Evolutionary conservation across 2,888 invertebrate species (phyloP).

Genomic region (Stenodera caucasica): DNA sequence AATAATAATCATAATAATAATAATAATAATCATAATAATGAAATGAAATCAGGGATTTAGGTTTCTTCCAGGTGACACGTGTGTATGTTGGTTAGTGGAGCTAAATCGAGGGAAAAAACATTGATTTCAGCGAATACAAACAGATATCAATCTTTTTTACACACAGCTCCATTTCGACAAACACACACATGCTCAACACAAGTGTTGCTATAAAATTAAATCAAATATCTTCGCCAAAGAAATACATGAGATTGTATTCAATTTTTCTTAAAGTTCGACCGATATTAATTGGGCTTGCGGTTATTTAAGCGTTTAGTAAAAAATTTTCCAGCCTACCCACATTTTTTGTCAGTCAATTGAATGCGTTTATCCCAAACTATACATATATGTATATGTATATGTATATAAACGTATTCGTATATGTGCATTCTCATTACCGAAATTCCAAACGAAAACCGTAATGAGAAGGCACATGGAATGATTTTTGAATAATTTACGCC

Average conservation of each 20-base stretch:
- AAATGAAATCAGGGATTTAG: no score
- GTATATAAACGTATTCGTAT: no score
- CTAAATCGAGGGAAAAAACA: neutral
- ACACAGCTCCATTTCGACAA: neutral
- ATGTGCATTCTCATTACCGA: constrained; percentile 22
- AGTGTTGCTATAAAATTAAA: neutral
- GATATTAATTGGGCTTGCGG: constrained; percentile 29
- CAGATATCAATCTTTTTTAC: constrained; percentile 3
- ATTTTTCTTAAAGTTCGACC: neutral
- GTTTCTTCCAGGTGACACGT: neutral
- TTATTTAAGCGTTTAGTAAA: constrained; percentile 38
- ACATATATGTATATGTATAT: no score
- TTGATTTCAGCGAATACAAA: neutral
- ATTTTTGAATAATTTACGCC: constrained; percentile 33
- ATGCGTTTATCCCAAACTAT: no score
- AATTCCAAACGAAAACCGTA: constrained; percentile 12
- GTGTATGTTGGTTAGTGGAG: no score
- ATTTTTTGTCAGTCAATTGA: constrained; percentile 32
- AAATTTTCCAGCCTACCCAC: constrained; percentile 41
- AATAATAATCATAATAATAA: no score
- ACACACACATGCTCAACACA: neutral
- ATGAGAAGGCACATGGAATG: constrained; percentile 24
- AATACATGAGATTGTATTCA: no score
- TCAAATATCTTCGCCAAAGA: neutral
- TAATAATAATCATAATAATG: no score